Percentiles rank a stretch among this genome's conserved stretches.
Conservation (phyloP, 2,888 invertebrate species). For the Notocelia uddmanniana region DNA sequence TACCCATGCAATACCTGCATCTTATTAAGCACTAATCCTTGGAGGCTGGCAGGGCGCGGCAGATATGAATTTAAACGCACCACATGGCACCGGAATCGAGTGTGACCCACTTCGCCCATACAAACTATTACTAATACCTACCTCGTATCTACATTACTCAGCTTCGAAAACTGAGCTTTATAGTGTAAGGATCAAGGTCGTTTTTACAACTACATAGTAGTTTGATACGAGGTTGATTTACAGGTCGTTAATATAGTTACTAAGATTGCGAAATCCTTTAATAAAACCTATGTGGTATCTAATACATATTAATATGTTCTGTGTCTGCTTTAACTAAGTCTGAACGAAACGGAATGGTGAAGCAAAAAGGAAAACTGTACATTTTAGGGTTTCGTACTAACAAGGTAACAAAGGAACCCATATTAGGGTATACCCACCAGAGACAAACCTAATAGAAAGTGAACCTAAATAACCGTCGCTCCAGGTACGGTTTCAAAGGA, state of each 20-base stretch:
- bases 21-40: conserved; percentile 39
- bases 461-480: too few relatives aligned
- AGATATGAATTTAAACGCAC: conserved; percentile 75
- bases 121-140: conserved; percentile 36
- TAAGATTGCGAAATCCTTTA: conserved; percentile 18
- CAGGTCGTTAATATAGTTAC: conserved; percentile 15
- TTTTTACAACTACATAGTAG: background rate
- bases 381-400: background rate
- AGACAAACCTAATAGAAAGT: too few relatives aligned
- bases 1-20: conserved; percentile 6
- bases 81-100: conserved; percentile 53
- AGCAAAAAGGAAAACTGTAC: background rate
- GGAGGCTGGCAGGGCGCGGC: conserved; percentile 65
- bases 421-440: too few relatives aligned
- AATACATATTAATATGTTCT: conserved; percentile 11
- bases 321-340: background rate
- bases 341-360: background rate
- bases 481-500: too few relatives aligned
- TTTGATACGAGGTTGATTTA: background rate
- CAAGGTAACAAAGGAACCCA: too few relatives aligned
- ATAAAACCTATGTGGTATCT: conserved; percentile 11
- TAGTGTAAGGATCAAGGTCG: background rate
- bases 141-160: background rate
- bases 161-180: background rate
- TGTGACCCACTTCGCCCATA: conserved; percentile 69